Evolutionary conservation across 2,888 invertebrate genomes (phyloP).

Genomic region (Cheilosia scutellata): DNA sequence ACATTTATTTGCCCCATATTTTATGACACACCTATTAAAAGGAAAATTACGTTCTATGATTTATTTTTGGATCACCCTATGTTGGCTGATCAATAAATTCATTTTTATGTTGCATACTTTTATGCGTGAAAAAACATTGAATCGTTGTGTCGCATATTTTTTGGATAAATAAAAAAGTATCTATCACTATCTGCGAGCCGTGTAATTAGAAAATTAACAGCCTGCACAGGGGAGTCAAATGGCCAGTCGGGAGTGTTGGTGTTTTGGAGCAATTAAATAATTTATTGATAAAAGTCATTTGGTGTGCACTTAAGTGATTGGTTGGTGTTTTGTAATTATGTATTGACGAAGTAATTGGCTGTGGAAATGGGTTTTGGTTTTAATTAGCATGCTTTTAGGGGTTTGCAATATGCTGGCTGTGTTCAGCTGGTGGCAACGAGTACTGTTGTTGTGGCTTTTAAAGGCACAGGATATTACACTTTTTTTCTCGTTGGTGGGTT

Average conservation of each 20-base stretch:
- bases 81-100: neutral
- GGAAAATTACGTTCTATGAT: conserved; percentile 35
- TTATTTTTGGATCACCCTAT: conserved; percentile 31
- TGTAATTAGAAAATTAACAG: conserved; percentile 19
- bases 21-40: conserved; percentile 45
- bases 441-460: neutral
- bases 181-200: neutral
- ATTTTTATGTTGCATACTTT: conserved; percentile 32
- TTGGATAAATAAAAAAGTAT: neutral
- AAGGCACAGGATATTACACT: neutral
- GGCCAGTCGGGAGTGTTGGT: neutral
- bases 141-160: conserved; percentile 21
- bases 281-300: conserved; percentile 59
- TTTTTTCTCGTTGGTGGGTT: neutral
- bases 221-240: neutral
- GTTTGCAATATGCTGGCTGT: neutral
- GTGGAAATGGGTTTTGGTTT: conserved; percentile 55
- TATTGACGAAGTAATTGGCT: conserved; percentile 40
- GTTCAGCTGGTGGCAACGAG: neutral
- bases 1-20: conserved; percentile 40
- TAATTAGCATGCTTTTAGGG: conserved; percentile 68
- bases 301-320: conserved; percentile 68
- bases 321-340: conserved; percentile 58
- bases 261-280: conserved; percentile 49
- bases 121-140: neutral